Conservation (phyloP, 2,888 invertebrate genomes). For the Eupithecia vulgata region DNA sequence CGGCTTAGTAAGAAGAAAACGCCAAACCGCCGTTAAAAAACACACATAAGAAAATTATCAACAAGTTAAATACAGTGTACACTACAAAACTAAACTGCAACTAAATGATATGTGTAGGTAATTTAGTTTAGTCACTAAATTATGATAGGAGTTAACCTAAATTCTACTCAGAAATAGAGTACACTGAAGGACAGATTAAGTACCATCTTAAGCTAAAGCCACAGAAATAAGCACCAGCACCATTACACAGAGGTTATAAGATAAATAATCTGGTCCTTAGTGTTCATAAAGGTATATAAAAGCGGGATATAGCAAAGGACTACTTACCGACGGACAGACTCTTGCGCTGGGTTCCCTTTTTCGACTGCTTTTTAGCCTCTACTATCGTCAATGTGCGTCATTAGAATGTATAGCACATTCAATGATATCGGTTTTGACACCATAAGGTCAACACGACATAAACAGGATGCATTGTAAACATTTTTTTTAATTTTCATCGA, state of each 20-base stretch:
- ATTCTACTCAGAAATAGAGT: constrained; percentile 45
- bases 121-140: constrained; percentile 39
- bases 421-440: constrained; percentile 72
- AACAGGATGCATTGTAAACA: constrained; percentile 81
- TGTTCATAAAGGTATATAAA: constrained; percentile 63
- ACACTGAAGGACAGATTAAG: constrained; percentile 66
- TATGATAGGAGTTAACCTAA: background rate
- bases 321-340: constrained; percentile 92
- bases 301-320: constrained; percentile 77
- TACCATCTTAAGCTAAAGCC: constrained; percentile 55
- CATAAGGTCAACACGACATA: constrained; percentile 83
- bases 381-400: constrained; percentile 70
- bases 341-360: constrained; percentile 88
- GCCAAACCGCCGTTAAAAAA: constrained; percentile 36
- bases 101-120: constrained; percentile 43
- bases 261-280: constrained; percentile 60
- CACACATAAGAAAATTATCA: constrained; percentile 35
- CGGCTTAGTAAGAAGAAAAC: constrained; percentile 22
- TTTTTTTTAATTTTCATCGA: constrained; percentile 74
- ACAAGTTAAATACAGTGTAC: constrained; percentile 38
- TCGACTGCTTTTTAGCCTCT: constrained; percentile 98
- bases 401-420: constrained; percentile 71
- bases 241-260: constrained; percentile 37
- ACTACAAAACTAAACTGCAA: constrained; percentile 41
- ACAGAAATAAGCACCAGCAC: constrained; percentile 55